A percentile compares a stretch with the other conserved stretches of the same genome.
These are phyloP conservation scores for Bibio marci DNA, from an alignment of 2,888 invertebrate genomes.

Conservation along the genomic window DNA sequence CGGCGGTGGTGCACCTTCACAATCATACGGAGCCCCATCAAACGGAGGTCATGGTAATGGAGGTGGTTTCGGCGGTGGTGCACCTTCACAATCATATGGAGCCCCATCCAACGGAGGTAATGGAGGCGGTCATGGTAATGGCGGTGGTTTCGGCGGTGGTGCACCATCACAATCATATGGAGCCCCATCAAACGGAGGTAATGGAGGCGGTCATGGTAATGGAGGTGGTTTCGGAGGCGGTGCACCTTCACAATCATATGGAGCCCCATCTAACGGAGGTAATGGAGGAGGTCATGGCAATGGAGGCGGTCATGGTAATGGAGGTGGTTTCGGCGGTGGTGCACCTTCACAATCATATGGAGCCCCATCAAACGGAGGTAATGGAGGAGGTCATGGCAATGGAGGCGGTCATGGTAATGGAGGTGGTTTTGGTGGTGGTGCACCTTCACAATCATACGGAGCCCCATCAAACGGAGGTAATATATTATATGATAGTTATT, in stretches of 20 bases:
- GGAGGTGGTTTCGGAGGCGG: not conserved
- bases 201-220: slow-evolving; percentile 9
- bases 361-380: too few relatives aligned
- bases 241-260: too few relatives aligned
- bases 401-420: not conserved
- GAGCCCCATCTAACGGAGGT: too few relatives aligned
- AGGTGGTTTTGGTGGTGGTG: too few relatives aligned
- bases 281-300: not conserved
- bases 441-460: too few relatives aligned
- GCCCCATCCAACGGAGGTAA: not conserved
- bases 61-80: slow-evolving; percentile 8
- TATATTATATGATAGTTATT: too few relatives aligned
- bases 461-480: not conserved
- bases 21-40: not conserved
- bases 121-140: too few relatives aligned
- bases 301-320: not conserved
- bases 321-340: not conserved
- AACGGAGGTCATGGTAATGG: not conserved
- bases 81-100: slow-evolving; percentile 5
- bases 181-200: not conserved
- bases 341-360: not conserved
- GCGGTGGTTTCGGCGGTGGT: too few relatives aligned
- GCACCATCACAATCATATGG: slow-evolving; percentile 20
- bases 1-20: too few relatives aligned
- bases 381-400: too few relatives aligned